Evolutionary conservation across 2,113 vertebrate genomes (phyloP), one percentile per base, ranked within the genome.

Genomic region (Esox niger): DNA sequence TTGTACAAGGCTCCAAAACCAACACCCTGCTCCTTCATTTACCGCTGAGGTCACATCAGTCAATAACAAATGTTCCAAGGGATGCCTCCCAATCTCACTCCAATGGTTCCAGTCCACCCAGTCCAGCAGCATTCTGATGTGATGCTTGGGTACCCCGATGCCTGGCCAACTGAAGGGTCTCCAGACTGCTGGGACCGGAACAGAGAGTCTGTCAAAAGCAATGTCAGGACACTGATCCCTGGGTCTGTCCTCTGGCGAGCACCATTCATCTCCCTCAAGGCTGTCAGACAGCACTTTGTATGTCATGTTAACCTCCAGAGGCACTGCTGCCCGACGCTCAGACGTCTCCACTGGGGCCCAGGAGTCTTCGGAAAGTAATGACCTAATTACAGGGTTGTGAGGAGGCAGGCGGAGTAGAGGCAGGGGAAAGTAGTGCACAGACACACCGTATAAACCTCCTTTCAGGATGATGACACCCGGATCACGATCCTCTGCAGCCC

Each of bases 171-270:
- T 52, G 30, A 63, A 30, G 23, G 33, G 31, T 31, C 6, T 66
- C 38, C 38, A 33, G 30, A 30, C 23, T n/a, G 29, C 23, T 35
- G 25, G 4, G 27, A 30, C 4, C 29, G 31, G 73, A 75, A 55
- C 75, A 76, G 31, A 13, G 66, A 69, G 70, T 69, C 76, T 84
- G 80, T 87, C 84, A 85, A 74, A 78, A 74, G 73, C 46, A 23
- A 79, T 80, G 86, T 81, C 87, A 86, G 84, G 86, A 81, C 87
- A 80, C 79, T 31, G 82, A 83, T 86, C 84, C 73, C 72, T 78
- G 83, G 76, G 75, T 86, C 82, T 81, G 84, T 74, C 80, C 78
- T 79, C 68, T 68, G 70, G 68, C 10, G 58, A 79, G 71, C 74
- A 79, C 79, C 69, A 83, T 86, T 86, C 82, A 79, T 87, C 82